These are phyloP conservation scores for Hirtodrosophila duncani DNA, from an alignment of 2,888 invertebrate species.

Conservation along the genomic window DNA sequence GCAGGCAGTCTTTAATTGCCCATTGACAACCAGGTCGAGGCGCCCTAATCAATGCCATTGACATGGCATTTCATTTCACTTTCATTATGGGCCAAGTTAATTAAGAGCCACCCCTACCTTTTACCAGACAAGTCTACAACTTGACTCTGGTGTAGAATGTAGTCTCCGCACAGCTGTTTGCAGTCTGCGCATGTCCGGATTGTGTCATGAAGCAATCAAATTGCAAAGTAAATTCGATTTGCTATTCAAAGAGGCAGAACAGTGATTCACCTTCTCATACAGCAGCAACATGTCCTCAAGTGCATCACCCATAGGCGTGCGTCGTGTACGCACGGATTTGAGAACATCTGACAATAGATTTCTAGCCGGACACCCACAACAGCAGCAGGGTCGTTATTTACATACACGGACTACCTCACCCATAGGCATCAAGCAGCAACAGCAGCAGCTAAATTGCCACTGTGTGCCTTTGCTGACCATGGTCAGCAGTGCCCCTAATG, in stretches of 20 bases:
- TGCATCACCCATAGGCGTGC: slow-evolving; percentile 73
- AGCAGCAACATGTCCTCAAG: slow-evolving; percentile 25
- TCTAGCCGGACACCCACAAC: slow-evolving; percentile 48
- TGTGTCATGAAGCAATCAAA: slow-evolving; percentile 73
- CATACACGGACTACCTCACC: slow-evolving; percentile 59
- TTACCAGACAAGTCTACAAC: slow-evolving; percentile 21
- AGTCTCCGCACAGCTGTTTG: slow-evolving; percentile 55
- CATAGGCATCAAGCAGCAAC: slow-evolving; percentile 53
- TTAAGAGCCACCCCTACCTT: slow-evolving; percentile 31
- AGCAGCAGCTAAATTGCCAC: slow-evolving; percentile 21
- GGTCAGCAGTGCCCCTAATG: slow-evolving; percentile 45
- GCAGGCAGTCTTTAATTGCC: slow-evolving; percentile 51
- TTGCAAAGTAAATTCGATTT: slow-evolving; percentile 18
- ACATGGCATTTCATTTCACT: slow-evolving; percentile 47
- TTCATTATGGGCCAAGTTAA: slow-evolving; percentile 45
- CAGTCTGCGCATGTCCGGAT: slow-evolving; percentile 71
- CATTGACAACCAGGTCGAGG: slow-evolving; percentile 32
- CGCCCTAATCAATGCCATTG: slow-evolving; percentile 55
- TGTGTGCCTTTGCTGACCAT: slow-evolving; percentile 31
- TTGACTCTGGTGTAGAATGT: not conserved
- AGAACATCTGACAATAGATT: slow-evolving; percentile 77
- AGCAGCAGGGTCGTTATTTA: slow-evolving; percentile 38
- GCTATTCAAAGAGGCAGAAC: not conserved
- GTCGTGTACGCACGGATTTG: slow-evolving; percentile 77
- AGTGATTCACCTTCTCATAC: too few relatives aligned